These are phyloP conservation scores for Drosophila oshimai DNA, from an alignment of 1,140 invertebrate species.

Conservation along the genomic window DNA sequence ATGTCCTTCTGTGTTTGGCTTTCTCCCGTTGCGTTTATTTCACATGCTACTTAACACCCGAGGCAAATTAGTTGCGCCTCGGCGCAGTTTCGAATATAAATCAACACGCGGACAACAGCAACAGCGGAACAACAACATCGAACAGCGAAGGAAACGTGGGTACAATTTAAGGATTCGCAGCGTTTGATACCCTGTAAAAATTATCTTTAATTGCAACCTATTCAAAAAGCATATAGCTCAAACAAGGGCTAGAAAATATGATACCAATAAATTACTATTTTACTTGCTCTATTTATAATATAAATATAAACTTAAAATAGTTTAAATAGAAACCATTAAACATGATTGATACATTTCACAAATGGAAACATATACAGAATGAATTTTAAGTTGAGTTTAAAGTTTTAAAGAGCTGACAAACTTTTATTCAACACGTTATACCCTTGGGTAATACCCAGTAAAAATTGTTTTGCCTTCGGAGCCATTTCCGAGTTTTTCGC, in stretches of 20 bases:
- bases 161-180: background rate
- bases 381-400: no score
- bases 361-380: no score
- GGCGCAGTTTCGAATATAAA: conserved; percentile 66
- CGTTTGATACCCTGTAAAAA: background rate
- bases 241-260: no score
- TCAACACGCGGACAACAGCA: conserved; percentile 50
- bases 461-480: conserved; percentile 15
- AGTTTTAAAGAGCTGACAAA: no score
- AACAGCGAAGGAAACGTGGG: background rate
- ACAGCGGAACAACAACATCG: conserved; percentile 7
- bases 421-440: no score
- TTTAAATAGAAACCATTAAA: no score
- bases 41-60: conserved; percentile 74
- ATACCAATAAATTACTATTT: no score
- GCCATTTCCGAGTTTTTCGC: conserved; percentile 37
- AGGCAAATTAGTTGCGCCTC: conserved; percentile 76
- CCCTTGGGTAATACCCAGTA: background rate
- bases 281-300: no score
- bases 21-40: conserved; percentile 37
- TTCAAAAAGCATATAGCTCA: no score
- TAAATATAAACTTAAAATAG: no score
- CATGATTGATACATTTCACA: no score
- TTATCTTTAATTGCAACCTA: no score
- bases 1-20: conserved; percentile 5